A percentile compares a stretch with the other conserved stretches of the same genome.
Evolutionary conservation across 2,797 vertebrate genomes (phyloP).

Genomic region (Propithecus perrieri): DNA sequence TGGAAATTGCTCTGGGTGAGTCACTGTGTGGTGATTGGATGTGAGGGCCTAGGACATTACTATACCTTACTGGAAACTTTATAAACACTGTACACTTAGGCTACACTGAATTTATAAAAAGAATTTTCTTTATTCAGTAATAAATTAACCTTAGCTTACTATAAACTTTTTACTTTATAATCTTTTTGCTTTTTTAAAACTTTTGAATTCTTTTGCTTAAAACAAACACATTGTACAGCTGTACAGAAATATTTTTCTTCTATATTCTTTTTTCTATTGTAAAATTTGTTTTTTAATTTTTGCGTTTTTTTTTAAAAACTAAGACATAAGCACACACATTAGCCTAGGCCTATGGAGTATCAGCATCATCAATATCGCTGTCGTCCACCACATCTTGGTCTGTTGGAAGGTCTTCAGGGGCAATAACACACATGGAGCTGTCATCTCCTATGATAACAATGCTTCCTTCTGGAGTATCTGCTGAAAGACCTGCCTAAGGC

Average conservation of each 20-base stretch:
- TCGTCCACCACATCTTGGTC: not conserved
- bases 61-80: not conserved
- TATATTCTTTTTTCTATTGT: not conserved
- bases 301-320: not conserved
- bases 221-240: not conserved
- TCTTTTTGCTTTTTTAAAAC: not conserved
- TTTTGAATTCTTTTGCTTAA: too few relatives aligned
- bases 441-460: not conserved
- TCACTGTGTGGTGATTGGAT: not conserved
- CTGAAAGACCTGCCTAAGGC: not conserved
- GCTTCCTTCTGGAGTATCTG: not conserved
- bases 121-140: not conserved
- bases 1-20: not conserved
- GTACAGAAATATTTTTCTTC: not conserved
- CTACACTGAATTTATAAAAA: not conserved
- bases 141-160: not conserved
- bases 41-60: not conserved
- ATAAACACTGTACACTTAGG: not conserved
- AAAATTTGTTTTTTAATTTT: not conserved
- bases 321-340: not conserved
- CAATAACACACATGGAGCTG: not conserved
- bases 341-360: not conserved
- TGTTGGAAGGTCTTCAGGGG: not conserved
- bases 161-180: not conserved
- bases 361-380: not conserved